Evolutionary conservation across 2,113 vertebrate species (phyloP), one percentile per base, ranked within the genome.

Genomic region (Cichladusa arquata): DNA sequence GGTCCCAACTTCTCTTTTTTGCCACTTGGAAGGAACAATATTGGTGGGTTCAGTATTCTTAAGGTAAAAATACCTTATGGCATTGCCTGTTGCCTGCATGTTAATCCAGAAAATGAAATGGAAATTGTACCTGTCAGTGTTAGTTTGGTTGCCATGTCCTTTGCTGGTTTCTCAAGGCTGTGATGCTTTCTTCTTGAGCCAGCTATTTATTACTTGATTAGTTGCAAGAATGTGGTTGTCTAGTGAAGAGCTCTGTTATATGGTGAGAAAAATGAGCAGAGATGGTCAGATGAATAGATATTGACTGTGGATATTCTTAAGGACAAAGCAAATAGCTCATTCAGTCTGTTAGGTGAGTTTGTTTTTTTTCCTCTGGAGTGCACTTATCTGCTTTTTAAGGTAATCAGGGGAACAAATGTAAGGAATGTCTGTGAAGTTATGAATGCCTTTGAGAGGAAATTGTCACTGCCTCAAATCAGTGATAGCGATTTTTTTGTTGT

Each of bases 401-500:
- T 76, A 56, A 86, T 42, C 7, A 50, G 18, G 67, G 9, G 7
- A 33, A 33, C 2, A 6, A 79, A 25, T 24, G 22, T 50, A 36
- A 42, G 34, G 72, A 79, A 64, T 36, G 51, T 42, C 19, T 54
- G 14, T 50, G 36, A 71, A 64, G 12, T 66, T 72, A 38, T 2
- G 15, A 81, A 40, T 44, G 7, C 16, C 23, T 81, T 69, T 60
- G 26, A 47, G 16, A 19, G 57, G 18, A 70, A 87, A 40, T 51
- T 57, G 72, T 72, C 25, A n/a, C 22, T 78, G 17, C 15, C 47
- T 86, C 73, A 61, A 47, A 53, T 31, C 78, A 56, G 3, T 62
- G 6, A 72, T 0, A 38, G 25, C 0, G 1, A 25, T 42, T 31
- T 57, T 34, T 18, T 26, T 44, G 29, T 14, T 47, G 5, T 14